A percentile compares a stretch with the other conserved stretches of the same genome.
Evolutionary conservation across 2,797 vertebrate species (phyloP).

Genomic region (Pantherophis alleghaniensis): DNA sequence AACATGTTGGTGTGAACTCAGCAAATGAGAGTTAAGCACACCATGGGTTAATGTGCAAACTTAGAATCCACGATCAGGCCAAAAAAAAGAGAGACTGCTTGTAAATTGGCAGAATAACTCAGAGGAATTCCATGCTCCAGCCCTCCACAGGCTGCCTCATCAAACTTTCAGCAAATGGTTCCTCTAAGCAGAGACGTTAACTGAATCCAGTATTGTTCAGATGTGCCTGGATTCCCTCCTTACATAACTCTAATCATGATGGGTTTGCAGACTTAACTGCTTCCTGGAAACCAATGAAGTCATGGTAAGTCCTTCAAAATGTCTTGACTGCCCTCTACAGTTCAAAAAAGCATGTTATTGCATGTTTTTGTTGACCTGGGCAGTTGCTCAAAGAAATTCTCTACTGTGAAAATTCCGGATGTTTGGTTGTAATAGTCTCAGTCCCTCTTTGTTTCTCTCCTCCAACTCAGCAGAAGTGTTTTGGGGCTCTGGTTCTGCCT

Average conservation of each 20-base stretch:
- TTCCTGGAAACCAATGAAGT: not conserved
- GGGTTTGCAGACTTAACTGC: not conserved
- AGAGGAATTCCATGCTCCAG: not conserved
- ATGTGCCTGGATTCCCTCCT: conserved; percentile 23
- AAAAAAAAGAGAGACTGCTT: not conserved
- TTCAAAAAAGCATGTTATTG: not conserved
- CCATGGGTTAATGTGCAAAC: not conserved
- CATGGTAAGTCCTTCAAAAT: not conserved
- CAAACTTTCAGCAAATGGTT: not conserved
- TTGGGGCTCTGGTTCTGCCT: conserved; percentile 17
- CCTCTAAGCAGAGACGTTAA: not conserved
- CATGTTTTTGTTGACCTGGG: not conserved
- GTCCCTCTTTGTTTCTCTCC: conserved; percentile 44
- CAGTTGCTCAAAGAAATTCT: conserved; percentile 36
- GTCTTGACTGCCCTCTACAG: not conserved
- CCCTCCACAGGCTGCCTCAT: not conserved
- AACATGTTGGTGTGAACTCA: not conserved
- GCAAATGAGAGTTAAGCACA: not conserved
- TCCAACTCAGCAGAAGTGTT: conserved; percentile 20
- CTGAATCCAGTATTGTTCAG: not conserved
- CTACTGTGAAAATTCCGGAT: conserved; percentile 33
- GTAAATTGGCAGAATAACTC: not conserved
- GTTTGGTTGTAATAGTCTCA: conserved; percentile 2
- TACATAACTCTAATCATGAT: not conserved
- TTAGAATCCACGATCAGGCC: not conserved